Conservation (phyloP, 2,113 vertebrate species). For the Trachemys scripta region DNA sequence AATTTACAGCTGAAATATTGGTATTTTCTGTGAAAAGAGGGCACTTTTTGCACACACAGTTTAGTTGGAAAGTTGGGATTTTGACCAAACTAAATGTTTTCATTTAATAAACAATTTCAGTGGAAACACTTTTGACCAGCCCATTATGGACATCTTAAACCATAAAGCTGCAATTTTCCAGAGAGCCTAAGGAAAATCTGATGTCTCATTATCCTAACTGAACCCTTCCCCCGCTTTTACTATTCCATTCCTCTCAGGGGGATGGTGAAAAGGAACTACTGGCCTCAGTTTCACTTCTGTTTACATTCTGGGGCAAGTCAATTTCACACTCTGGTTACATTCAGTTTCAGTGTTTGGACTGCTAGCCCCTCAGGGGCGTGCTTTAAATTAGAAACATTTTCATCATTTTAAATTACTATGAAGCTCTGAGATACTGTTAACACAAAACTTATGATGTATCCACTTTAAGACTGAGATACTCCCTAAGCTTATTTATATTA, state of each 20-base stretch:
- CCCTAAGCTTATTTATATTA: no score
- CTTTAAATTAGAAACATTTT: background rate
- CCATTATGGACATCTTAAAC: background rate
- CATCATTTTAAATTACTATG: no score
- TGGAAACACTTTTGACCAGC: background rate
- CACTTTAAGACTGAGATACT: background rate
- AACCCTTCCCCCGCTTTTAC: fast-evolving
- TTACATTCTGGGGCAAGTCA: background rate
- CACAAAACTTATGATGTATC: background rate
- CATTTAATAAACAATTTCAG: background rate
- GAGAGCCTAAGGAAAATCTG: background rate
- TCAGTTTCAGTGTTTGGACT: background rate
- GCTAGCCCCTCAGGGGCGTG: background rate
- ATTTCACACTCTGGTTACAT: background rate
- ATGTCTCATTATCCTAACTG: background rate
- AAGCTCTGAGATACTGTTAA: no score
- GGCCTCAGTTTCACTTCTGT: background rate
- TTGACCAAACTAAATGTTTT: background rate
- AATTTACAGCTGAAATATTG: background rate
- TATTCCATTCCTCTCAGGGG: background rate
- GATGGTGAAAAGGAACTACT: background rate
- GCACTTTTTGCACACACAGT: background rate
- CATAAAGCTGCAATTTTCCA: background rate
- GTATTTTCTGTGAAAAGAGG: no score
- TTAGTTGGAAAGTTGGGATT: background rate